A percentile compares a stretch with the other conserved stretches of the same genome.
These are phyloP conservation scores for Proales similis DNA, from an alignment of 1,140 invertebrate genomes.

Conservation along the genomic window DNA sequence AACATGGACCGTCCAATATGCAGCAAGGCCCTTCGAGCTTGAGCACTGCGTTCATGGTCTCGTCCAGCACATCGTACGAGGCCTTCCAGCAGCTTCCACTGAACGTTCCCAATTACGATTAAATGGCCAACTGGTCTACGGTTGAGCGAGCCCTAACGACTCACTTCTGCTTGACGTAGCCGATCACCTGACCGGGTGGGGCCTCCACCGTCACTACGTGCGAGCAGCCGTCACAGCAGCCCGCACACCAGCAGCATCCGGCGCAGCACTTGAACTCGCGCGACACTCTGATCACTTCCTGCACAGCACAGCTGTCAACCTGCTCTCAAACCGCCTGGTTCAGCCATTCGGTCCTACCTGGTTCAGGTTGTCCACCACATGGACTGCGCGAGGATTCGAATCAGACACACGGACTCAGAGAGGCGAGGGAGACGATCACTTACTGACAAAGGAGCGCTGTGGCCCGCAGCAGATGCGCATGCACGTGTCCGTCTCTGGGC, in stretches of 20 bases:
- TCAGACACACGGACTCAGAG: too few relatives aligned
- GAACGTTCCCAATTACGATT: too few relatives aligned
- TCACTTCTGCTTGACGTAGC: constrained; percentile 44
- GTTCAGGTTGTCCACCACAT: constrained; percentile 6
- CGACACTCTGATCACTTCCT: constrained; percentile 44
- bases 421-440: too few relatives aligned
- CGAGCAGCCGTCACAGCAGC: constrained; percentile 40
- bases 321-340: background rate
- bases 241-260: constrained; percentile 38
- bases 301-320: constrained; percentile 12
- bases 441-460: constrained; percentile 69
- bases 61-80: constrained; percentile 42
- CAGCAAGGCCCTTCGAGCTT: constrained; percentile 43
- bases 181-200: constrained; percentile 42
- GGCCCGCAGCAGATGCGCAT: constrained; percentile 70
- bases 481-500: constrained; percentile 69
- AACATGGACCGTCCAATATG: constrained; percentile 41
- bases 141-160: too few relatives aligned
- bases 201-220: constrained; percentile 42
- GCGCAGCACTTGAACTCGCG: constrained; percentile 46
- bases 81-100: constrained; percentile 44
- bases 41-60: constrained; percentile 41
- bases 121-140: too few relatives aligned
- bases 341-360: background rate
- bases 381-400: too few relatives aligned